phyloP scores from a whole-genome alignment of 2,113 vertebrate species.

The Cervus canadensis region DNA sequence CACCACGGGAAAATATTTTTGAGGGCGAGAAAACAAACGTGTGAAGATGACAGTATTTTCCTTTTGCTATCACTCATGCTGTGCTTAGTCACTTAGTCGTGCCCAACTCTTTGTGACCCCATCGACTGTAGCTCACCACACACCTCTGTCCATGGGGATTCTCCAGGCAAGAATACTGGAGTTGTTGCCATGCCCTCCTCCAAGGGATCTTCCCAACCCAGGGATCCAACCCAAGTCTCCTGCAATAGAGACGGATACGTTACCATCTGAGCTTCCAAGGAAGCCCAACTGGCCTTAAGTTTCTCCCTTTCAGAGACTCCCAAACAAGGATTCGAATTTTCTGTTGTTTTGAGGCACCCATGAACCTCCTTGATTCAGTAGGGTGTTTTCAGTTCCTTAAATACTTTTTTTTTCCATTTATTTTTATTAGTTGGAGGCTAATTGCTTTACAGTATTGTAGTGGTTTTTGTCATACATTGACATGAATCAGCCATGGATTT shows the following conservation, averaged over 20 bases:
- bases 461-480: too few relatives aligned
- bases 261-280: background rate
- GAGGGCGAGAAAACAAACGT: background rate
- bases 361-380: background rate
- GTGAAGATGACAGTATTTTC: background rate
- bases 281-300: background rate
- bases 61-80: background rate
- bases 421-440: too few relatives aligned
- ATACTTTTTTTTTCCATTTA: background rate
- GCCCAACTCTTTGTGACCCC: background rate
- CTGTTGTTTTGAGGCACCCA: background rate
- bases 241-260: fast-evolving
- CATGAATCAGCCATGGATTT: too few relatives aligned
- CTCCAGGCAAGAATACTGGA: background rate
- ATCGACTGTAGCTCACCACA: background rate
- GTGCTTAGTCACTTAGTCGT: background rate
- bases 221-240: background rate
- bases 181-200: background rate
- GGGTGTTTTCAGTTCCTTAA: background rate
- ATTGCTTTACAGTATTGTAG: too few relatives aligned
- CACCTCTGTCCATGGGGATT: background rate
- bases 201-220: background rate
- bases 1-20: background rate
- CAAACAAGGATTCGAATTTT: background rate
- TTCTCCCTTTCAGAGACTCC: background rate